Conservation (phyloP, 1,140 invertebrate genomes). For the Lasioglossum baleicum region DNA sequence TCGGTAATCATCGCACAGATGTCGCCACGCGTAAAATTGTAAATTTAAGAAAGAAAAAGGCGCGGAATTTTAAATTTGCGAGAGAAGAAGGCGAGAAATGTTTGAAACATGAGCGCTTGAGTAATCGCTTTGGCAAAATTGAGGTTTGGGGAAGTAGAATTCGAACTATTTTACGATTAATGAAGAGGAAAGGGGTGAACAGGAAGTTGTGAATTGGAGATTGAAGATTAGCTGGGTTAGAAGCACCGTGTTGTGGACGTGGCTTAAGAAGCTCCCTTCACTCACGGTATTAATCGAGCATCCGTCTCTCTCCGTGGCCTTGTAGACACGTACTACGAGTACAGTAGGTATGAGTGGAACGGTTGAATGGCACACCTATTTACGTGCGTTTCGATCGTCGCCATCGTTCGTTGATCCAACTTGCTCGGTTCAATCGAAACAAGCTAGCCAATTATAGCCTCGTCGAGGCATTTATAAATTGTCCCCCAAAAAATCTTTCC, state of each 20-base stretch:
- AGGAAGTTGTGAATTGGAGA: too few species aligned
- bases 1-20: neutral
- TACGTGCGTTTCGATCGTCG: constrained; percentile 30
- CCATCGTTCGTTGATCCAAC: constrained; percentile 37
- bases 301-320: constrained; percentile 45
- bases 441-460: neutral
- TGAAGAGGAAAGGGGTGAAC: too few species aligned
- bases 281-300: constrained; percentile 37
- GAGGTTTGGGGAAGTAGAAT: too few species aligned
- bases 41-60: too few species aligned
- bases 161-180: too few species aligned
- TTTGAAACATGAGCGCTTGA: too few species aligned
- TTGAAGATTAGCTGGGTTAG: too few species aligned
- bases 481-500: too few species aligned
- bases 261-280: constrained; percentile 42
- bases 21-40: neutral
- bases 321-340: constrained; percentile 46
- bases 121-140: too few species aligned
- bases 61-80: too few species aligned
- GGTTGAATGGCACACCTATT: constrained; percentile 49
- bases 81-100: too few species aligned
- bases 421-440: constrained; percentile 7
- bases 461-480: too few species aligned
- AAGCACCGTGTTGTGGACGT: neutral
- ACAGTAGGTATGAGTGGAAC: constrained; percentile 40